These are phyloP conservation scores for Luidia sarsii DNA, from an alignment of 53 echinoderm and acorn worm species.

Conservation along the genomic window DNA sequence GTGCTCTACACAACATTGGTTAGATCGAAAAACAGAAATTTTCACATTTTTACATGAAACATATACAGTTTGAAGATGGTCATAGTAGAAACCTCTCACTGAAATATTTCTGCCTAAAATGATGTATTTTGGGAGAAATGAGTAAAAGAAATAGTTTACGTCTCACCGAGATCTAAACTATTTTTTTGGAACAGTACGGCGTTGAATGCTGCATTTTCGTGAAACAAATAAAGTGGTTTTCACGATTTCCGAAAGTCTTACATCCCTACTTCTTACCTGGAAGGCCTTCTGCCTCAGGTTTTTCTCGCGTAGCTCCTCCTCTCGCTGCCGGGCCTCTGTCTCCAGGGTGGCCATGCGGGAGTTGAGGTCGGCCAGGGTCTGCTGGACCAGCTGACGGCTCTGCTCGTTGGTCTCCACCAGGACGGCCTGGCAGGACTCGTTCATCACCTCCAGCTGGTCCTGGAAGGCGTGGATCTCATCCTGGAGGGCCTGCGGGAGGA, in stretches of 20 bases:
- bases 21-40: no score
- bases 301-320: slow-evolving; percentile 78
- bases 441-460: slow-evolving; percentile 87
- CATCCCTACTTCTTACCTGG: slow-evolving; percentile 71
- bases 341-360: slow-evolving; percentile 88
- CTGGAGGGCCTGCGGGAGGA: slow-evolving; percentile 85
- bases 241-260: neutral
- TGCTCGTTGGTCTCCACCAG: slow-evolving; percentile 77
- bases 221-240: neutral
- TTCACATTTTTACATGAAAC: no score
- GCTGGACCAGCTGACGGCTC: slow-evolving; percentile 81
- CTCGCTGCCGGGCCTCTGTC: slow-evolving; percentile 87
- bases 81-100: no score
- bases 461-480: slow-evolving; percentile 89
- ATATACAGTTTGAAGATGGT: no score
- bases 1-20: no score
- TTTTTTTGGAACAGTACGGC: no score
- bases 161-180: no score
- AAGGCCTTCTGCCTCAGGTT: slow-evolving; percentile 82
- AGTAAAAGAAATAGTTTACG: no score
- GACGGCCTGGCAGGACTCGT: slow-evolving; percentile 87
- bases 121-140: no score
- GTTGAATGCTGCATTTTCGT: no score
- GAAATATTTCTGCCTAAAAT: no score
- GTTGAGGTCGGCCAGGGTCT: slow-evolving; percentile 82